phyloP scores from a whole-genome alignment of 2,113 vertebrate species.

The Cyanocitta stelleri region DNA sequence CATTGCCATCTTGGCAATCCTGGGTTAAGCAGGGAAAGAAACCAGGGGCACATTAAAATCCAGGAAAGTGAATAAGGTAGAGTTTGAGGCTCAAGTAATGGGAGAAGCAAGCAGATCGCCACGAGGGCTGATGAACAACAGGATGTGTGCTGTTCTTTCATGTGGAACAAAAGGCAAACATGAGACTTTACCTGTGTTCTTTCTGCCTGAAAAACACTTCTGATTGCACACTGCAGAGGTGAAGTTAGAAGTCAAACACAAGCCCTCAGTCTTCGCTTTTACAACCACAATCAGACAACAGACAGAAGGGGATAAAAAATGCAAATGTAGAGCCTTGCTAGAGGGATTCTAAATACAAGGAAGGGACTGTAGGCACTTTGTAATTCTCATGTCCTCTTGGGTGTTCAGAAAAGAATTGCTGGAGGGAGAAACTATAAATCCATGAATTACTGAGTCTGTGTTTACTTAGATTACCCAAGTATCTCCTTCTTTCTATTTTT shows the following conservation, averaged over 20 bases:
- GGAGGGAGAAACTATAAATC: not conserved
- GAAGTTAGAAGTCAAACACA: slow-evolving; percentile 33
- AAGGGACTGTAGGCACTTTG: not conserved
- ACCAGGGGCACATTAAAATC: not conserved
- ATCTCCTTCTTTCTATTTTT: rapidly evolving
- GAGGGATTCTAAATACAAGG: not conserved
- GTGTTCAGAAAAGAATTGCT: not conserved
- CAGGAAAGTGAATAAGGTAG: not conserved
- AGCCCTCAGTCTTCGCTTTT: not conserved
- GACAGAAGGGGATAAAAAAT: not conserved
- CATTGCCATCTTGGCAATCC: not conserved
- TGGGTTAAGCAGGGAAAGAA: not conserved
- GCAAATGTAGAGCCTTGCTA: not conserved
- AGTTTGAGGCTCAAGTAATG: not conserved
- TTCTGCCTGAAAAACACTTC: slow-evolving; percentile 47
- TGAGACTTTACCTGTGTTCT: slow-evolving; percentile 10
- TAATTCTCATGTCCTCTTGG: not conserved
- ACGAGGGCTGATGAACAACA: slow-evolving; percentile 8
- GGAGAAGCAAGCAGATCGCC: slow-evolving; percentile 21
- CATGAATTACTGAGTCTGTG: not conserved
- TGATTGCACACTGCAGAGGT: slow-evolving; percentile 32
- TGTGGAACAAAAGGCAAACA: slow-evolving; percentile 51
- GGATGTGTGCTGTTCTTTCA: slow-evolving; percentile 9
- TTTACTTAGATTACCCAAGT: not conserved
- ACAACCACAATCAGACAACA: not conserved